Evolutionary conservation across 53 echinoderm and acorn worm species (phyloP).

Genomic region (Crossaster papposus): DNA sequence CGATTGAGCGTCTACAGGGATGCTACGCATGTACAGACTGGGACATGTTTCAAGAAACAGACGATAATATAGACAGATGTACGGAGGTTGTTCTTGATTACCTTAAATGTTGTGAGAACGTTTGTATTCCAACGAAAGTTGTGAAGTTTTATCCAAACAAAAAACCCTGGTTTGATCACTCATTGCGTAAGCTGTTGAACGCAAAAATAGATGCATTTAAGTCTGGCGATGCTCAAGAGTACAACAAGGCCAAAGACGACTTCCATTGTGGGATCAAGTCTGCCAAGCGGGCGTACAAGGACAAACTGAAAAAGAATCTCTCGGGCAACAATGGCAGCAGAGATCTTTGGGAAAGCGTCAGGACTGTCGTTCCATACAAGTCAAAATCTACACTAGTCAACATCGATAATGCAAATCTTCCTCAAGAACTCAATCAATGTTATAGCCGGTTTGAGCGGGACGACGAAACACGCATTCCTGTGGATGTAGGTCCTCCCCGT

Average conservation of each 20-base stretch:
- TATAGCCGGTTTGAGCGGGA: conserved; percentile 29
- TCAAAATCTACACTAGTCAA: conserved; percentile 12
- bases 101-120: background rate
- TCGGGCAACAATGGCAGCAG: conserved; percentile 16
- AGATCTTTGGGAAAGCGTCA: conserved; percentile 18
- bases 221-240: conserved; percentile 7
- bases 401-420: background rate
- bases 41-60: conserved; percentile 1
- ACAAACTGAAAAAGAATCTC: conserved; percentile 7
- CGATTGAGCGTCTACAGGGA: conserved; percentile 27
- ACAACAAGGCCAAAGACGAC: conserved; percentile 13
- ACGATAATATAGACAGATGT: conserved; percentile 10
- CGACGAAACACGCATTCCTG: background rate
- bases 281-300: conserved; percentile 4
- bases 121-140: conserved; percentile 5
- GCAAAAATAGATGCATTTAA: background rate
- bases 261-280: too few species aligned
- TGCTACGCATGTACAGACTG: conserved; percentile 8
- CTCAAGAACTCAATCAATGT: conserved; percentile 5
- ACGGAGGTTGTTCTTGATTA: conserved; percentile 3
- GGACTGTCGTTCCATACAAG: too few species aligned
- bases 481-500: background rate
- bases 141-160: conserved; percentile 9
- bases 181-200: conserved; percentile 8
- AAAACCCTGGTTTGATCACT: conserved; percentile 14